These are phyloP conservation scores for Gorsachius goisagi DNA, from an alignment of 2,113 vertebrate species.

Conservation along the genomic window DNA sequence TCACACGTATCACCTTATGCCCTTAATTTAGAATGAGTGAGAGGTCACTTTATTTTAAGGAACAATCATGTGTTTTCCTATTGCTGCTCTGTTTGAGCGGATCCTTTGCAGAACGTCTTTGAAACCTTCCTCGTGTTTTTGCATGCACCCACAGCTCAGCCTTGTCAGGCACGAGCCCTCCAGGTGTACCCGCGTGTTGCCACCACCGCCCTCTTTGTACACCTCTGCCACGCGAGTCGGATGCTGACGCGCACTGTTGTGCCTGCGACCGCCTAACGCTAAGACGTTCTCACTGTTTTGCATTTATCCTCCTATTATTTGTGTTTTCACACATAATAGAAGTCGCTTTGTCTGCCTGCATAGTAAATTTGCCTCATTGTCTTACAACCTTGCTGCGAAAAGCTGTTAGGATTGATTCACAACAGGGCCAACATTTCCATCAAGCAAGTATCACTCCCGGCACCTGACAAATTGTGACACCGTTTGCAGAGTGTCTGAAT, in stretches of 20 bases:
- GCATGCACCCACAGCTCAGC: background rate
- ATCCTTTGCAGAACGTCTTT: background rate
- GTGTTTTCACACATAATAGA: slow-evolving; percentile 63
- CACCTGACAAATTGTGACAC: slow-evolving; percentile 54
- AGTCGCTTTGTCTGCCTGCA: slow-evolving; percentile 59
- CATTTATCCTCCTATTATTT: slow-evolving; percentile 69
- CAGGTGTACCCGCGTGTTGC: background rate
- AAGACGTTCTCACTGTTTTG: slow-evolving; percentile 46
- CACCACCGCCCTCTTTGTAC: background rate
- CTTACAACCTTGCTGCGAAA: slow-evolving; percentile 61
- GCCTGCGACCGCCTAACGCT: background rate
- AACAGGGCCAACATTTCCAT: slow-evolving; percentile 54
- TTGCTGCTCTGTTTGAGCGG: background rate
- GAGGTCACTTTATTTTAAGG: background rate
- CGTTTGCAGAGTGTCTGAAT: background rate
- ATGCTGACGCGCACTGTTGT: slow-evolving; percentile 30
- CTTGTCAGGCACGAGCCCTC: background rate
- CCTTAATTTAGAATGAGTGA: background rate
- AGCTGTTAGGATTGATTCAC: slow-evolving; percentile 63
- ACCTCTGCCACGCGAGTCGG: slow-evolving; percentile 1
- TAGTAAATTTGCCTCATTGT: slow-evolving; percentile 69
- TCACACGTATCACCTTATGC: background rate
- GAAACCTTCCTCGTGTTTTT: background rate
- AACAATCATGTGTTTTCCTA: background rate
- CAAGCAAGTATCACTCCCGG: slow-evolving; percentile 33